Evolutionary conservation across 1,140 invertebrate species (phyloP).

Genomic region (Drosophila equinoxialis): DNA sequence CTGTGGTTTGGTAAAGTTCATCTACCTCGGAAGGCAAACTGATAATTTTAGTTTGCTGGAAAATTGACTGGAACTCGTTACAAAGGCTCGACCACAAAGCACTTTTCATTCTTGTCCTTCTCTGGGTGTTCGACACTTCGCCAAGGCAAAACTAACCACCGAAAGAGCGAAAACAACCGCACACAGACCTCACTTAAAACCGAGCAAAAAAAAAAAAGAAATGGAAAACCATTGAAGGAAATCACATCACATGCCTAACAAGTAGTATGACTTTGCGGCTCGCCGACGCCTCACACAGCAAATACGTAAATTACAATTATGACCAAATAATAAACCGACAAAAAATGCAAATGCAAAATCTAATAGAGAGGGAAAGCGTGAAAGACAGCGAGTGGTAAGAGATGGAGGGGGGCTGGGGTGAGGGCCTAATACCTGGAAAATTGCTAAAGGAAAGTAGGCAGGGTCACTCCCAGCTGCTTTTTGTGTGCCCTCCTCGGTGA

Average conservation of each 20-base stretch:
- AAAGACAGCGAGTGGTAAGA: background rate
- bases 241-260: constrained; percentile 79
- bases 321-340: constrained; percentile 79
- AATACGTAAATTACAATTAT: constrained; percentile 81
- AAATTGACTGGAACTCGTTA: constrained; percentile 19
- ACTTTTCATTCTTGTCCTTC: constrained; percentile 2
- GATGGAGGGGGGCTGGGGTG: background rate
- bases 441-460: constrained; percentile 56
- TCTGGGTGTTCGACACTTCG: constrained; percentile 29
- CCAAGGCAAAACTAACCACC: constrained; percentile 36
- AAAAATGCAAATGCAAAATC: constrained; percentile 55
- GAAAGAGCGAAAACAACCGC: constrained; percentile 29
- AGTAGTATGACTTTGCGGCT: constrained; percentile 68
- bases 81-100: constrained; percentile 32
- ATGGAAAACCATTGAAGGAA: constrained; percentile 44
- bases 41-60: constrained; percentile 15
- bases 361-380: constrained; percentile 22
- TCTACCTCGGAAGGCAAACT: constrained; percentile 14
- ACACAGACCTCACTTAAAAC: constrained; percentile 23
- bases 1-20: constrained; percentile 1
- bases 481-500: constrained; percentile 21
- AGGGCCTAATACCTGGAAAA: constrained; percentile 58
- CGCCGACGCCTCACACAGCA: constrained; percentile 60
- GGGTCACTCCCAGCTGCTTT: background rate
- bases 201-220: constrained; percentile 6